A percentile compares a stretch with the other conserved stretches of the same genome.
Conservation (phyloP, 2,888 invertebrate genomes). For the Monochamus alternatus region DNA sequence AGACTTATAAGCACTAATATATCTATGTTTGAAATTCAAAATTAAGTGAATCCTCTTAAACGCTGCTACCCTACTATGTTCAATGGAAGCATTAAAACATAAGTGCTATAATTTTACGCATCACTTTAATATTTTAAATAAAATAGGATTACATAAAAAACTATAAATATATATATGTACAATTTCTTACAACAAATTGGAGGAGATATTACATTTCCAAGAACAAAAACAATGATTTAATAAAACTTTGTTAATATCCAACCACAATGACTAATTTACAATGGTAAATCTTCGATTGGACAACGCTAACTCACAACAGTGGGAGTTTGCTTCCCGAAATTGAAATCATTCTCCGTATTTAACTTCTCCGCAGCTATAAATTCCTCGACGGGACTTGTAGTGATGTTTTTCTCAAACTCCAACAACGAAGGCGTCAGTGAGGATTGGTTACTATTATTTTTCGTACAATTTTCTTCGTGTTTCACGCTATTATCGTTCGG, state of each 20-base stretch:
- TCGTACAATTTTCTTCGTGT: constrained; percentile 38
- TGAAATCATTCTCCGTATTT: constrained; percentile 49
- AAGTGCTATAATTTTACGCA: neutral
- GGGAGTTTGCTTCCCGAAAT: constrained; percentile 25
- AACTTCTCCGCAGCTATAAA: constrained; percentile 60
- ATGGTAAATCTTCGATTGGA: neutral
- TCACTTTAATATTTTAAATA: constrained; percentile 13
- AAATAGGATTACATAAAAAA: constrained; percentile 20
- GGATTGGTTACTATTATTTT: constrained; percentile 46
- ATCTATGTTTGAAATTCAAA: no score
- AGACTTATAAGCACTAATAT: no score
- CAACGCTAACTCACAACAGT: neutral
- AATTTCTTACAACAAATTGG: constrained; percentile 10
- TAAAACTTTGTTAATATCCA: constrained; percentile 6
- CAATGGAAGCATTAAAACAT: no score
- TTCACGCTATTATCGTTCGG: constrained; percentile 34
- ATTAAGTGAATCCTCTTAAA: no score
- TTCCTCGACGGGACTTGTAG: constrained; percentile 53
- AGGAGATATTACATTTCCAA: constrained; percentile 12
- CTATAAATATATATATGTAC: constrained; percentile 24
- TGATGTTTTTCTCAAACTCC: constrained; percentile 58
- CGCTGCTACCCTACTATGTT: no score
- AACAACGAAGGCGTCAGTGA: constrained; percentile 55
- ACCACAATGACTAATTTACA: constrained; percentile 27
- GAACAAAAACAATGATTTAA: constrained; percentile 5